Evolutionary conservation across 2,888 invertebrate species (phyloP), one percentile per base, ranked within the genome.

Genomic region (Xestia ashworthii): DNA sequence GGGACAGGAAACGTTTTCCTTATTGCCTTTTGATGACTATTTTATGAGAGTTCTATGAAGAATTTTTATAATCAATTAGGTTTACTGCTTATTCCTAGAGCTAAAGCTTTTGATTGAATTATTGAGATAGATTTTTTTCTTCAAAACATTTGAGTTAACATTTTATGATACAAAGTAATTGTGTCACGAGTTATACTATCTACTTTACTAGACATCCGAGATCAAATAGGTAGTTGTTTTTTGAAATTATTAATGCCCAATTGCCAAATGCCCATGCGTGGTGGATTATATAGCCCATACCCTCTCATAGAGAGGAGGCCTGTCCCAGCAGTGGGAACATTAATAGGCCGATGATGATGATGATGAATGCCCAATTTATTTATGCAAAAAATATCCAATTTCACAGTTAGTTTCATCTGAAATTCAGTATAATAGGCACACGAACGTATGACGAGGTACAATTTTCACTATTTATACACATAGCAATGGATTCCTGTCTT

Each of bases 1-100:
- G 44, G 53, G 53, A 71, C 66, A 48, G 48, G 38, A 75, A 78
- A 75, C 73, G 83, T 78, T 83, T 78, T 86, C 74, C 86, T 86
- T 78, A 78, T 78, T 83, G 74, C 67, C 48, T 71, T 76, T 74
- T 76, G 55, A 74, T 80, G 74, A 60, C 46, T 73, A 71, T 70
- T 72, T 83, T 72, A 71, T 85, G 55, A 58, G 44, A 71, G 22
- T 66, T 50, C 32, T 72, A 22, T 32, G 67, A 32, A 65, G 60
- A 81, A 80, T 73, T 25, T 25, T 46, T 71, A n/a, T 50, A 69
- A 71, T 74, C 44, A 71, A 55, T 53, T 72, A n/a, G 12, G 25
- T 69, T 79, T 41, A 66, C 60, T 25, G 38, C 14, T 53, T 71
- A 11, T 53, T 71, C 53, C 16, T 46, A 38, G 44, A 77, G 11